These are phyloP conservation scores for Nothocercus julius DNA, from an alignment of 2,113 vertebrate genomes.

Conservation along the genomic window DNA sequence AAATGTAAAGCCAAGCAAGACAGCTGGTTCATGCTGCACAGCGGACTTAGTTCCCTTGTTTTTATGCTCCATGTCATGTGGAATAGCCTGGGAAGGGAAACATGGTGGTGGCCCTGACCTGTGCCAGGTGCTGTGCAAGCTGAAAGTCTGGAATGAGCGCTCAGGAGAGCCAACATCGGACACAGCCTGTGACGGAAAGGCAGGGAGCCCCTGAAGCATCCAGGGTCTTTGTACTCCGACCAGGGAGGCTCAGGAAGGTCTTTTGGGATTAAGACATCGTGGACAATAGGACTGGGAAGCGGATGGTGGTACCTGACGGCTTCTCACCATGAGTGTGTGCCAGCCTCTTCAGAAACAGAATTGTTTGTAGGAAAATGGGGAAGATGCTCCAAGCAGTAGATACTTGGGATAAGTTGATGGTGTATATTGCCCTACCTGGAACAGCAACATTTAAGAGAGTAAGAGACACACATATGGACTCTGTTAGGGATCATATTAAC, in stretches of 20 bases:
- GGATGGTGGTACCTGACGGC: rapidly evolving
- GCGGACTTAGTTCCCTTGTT: not conserved
- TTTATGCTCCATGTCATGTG: not conserved
- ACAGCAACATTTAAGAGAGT: not conserved
- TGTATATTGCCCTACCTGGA: not conserved
- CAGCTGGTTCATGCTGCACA: not conserved
- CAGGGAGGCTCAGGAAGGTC: not conserved
- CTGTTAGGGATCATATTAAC: not conserved
- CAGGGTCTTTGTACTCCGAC: not conserved
- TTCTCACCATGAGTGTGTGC: not conserved
- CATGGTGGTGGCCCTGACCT: not conserved
- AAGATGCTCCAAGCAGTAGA: not conserved
- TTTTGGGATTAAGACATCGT: rapidly evolving
- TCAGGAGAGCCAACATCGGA: not conserved
- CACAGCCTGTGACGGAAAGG: not conserved
- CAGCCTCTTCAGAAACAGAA: not conserved
- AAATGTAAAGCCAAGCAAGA: not conserved
- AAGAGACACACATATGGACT: not conserved
- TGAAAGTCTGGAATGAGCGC: not conserved
- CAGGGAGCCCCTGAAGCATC: not conserved
- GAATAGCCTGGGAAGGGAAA: not conserved
- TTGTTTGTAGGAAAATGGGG: not conserved
- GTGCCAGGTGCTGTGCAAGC: not conserved
- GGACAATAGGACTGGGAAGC: not conserved
- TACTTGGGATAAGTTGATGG: not conserved